Percentiles rank a stretch among this genome's conserved stretches.
These are phyloP conservation scores for Uropetala carovei DNA, from an alignment of 2,888 invertebrate genomes.

Conservation along the genomic window DNA sequence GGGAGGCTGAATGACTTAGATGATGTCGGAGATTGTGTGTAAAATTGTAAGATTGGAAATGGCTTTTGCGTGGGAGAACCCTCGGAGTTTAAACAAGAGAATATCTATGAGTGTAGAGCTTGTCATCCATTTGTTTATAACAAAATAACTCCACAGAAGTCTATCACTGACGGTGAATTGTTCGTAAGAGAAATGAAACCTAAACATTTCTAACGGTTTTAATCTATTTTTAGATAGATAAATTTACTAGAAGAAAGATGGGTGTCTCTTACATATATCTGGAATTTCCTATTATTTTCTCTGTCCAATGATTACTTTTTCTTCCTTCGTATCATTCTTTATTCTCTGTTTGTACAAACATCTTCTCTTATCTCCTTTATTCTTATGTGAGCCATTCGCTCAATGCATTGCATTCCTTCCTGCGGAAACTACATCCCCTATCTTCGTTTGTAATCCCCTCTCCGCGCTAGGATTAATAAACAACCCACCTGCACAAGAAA, in stretches of 20 bases:
- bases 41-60: not conserved
- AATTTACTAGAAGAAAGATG: too few relatives aligned
- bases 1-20: conserved; percentile 8
- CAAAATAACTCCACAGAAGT: conserved; percentile 5
- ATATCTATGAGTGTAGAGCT: conserved; percentile 2
- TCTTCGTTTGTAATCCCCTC: not conserved
- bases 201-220: not conserved
- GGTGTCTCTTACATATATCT: too few relatives aligned
- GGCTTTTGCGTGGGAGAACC: not conserved
- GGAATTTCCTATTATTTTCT: too few relatives aligned
- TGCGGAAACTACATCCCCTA: not conserved
- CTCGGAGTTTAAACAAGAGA: conserved; percentile 27
- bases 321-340: conserved; percentile 12
- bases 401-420: not conserved
- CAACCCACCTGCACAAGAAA: not conserved
- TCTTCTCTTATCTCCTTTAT: conserved; percentile 20
- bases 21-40: not conserved
- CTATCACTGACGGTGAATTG: not conserved
- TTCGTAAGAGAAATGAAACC: not conserved
- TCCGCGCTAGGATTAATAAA: not conserved
- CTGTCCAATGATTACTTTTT: not conserved
- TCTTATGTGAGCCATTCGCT: not conserved
- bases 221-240: too few relatives aligned
- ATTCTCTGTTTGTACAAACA: not conserved
- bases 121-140: too few relatives aligned